Conservation (phyloP, 2,797 vertebrate genomes). For the Galagoides demidoff region DNA sequence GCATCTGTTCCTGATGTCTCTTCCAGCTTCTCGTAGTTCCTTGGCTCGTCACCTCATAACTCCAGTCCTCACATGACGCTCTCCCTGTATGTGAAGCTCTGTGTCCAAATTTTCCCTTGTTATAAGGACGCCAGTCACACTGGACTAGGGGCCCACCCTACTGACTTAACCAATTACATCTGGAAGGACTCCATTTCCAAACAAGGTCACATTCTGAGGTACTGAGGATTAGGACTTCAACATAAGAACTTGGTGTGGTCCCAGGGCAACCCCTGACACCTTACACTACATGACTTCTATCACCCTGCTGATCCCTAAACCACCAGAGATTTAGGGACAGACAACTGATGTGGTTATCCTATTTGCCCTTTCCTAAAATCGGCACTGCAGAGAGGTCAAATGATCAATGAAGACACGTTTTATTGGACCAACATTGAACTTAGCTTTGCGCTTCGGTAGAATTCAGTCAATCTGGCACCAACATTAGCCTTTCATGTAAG, state of each 20-base stretch:
- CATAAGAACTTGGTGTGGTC: not conserved
- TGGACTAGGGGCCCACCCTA: not conserved
- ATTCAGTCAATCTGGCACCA: not conserved
- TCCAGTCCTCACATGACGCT: not conserved
- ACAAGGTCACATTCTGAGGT: not conserved
- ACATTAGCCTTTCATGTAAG: not conserved
- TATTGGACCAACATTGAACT: not conserved
- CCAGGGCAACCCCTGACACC: not conserved
- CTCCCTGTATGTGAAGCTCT: not conserved
- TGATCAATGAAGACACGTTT: not conserved
- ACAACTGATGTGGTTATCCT: not conserved
- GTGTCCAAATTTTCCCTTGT: not conserved
- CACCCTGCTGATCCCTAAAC: not conserved
- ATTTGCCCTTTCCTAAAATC: not conserved
- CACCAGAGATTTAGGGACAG: not conserved
- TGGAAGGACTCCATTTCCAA: not conserved
- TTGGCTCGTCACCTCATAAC: not conserved
- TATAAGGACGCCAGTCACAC: not conserved
- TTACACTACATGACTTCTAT: not conserved
- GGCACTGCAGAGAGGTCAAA: not conserved
- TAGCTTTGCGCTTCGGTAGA: not conserved
- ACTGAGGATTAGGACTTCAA: not conserved
- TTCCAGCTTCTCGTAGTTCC: not conserved
- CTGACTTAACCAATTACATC: not conserved
- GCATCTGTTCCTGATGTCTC: not conserved